Evolutionary conservation across 2,797 vertebrate species (phyloP), one percentile per base, ranked within the genome.

Genomic region (Oreortyx pictus): DNA sequence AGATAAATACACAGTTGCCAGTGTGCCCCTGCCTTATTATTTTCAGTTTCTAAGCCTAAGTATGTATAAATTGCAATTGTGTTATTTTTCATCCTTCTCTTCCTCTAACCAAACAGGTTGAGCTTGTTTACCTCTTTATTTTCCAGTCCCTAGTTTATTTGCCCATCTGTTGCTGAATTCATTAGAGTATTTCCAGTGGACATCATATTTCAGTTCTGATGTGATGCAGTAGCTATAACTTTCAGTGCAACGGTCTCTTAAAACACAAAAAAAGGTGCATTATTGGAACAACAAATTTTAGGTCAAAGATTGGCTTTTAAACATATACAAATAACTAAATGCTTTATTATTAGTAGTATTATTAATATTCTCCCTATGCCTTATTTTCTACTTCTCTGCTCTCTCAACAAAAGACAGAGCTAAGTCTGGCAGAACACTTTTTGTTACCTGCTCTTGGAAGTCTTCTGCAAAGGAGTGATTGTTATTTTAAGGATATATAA

Each of bases 1-100:
- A 89, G 66, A 86, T 88, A 96, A 96, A 95, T 92, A 96, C 33
- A 92, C 91, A 93, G 84, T 88, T 64, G 71, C 86, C 91, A 89
- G 81, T 46, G 92, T 78, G 17, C 25, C 33, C 24, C 78, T 67
- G 66, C 75, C 23, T 88, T 76, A 88, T 89, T 86, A 90, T 94
- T 92, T 94, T 92, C 85, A 66, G 64, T 70, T 91, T 91, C 50
- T 57, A 86, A 92, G 60, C 14, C 16, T 47, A 60, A 86, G 25
- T 67, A 61, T 4, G 2, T 61, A 68, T n/a, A 33, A 25, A 62
- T 20, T 65, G 23, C 72, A 71, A 89, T 82, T 52, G 57, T 83
- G n/a, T 78, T 81, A 64, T 46, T 79, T 91, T 86, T 90, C 62
- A 71, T 71, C 33, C 52, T 86, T 89, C 49, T 64, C 46, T 88